Conservation (phyloP, 2,113 vertebrate genomes). For the Cyprinodon tularosa region DNA sequence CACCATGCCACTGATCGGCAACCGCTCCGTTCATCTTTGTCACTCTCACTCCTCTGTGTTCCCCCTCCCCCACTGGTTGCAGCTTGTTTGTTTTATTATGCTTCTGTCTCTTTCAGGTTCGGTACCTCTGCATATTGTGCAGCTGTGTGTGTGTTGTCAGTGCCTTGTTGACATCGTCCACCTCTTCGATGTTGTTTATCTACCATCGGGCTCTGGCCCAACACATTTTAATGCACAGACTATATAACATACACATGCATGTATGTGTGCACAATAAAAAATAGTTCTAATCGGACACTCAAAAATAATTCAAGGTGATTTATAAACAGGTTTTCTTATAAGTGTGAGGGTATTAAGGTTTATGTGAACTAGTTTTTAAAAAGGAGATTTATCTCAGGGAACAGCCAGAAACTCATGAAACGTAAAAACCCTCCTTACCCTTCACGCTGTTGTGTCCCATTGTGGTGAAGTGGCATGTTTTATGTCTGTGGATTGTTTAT, state of each 20-base stretch:
- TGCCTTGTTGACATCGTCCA: slow-evolving; percentile 55
- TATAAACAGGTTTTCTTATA: slow-evolving; percentile 3
- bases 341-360: not conserved
- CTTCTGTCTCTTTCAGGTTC: slow-evolving; percentile 76
- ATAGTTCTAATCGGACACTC: not conserved
- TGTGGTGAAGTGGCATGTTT: slow-evolving; percentile 64
- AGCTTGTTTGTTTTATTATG: slow-evolving; percentile 46
- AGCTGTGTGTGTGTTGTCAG: slow-evolving; percentile 49
- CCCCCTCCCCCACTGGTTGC: slow-evolving; percentile 37
- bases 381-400: slow-evolving; percentile 21
- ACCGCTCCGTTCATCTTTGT: slow-evolving; percentile 34
- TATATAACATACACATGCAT: not conserved
- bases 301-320: not conserved
- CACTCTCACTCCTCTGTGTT: slow-evolving; percentile 18
- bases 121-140: slow-evolving; percentile 39
- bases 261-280: not conserved
- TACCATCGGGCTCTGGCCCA: slow-evolving; percentile 29
- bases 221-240: slow-evolving; percentile 31
- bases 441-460: slow-evolving; percentile 25
- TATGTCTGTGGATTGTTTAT: slow-evolving; percentile 54
- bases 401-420: not conserved
- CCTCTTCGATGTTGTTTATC: slow-evolving; percentile 35
- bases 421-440: slow-evolving; percentile 9
- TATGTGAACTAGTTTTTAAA: slow-evolving; percentile 5
- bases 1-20: not conserved